phyloP scores from a whole-genome alignment of 2,113 vertebrate species.

The Malurus cyaneus region DNA sequence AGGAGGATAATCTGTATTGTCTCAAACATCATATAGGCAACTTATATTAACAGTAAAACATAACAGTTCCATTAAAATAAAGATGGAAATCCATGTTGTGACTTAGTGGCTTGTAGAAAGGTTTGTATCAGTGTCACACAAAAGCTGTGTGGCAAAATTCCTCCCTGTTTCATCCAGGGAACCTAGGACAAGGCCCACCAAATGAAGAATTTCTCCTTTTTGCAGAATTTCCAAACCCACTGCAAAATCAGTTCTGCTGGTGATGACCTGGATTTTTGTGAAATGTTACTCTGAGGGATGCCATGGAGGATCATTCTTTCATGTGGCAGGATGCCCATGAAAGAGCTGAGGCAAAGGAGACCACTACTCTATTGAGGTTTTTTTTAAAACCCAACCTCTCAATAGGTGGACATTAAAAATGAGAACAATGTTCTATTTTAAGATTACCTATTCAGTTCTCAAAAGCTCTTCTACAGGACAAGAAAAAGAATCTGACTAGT shows the following conservation, averaged over 20 bases:
- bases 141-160: not conserved
- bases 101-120: not conserved
- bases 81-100: not conserved
- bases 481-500: not conserved
- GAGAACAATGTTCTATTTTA: slow-evolving; percentile 18
- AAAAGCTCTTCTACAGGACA: not conserved
- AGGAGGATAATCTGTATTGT: not conserved
- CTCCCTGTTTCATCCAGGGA: not conserved
- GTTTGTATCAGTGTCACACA: not conserved
- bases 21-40: not conserved
- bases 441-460: not conserved
- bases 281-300: not conserved
- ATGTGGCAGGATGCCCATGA: not conserved
- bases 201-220: not conserved
- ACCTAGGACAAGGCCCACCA: not conserved
- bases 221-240: not conserved
- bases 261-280: slow-evolving; percentile 32
- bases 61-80: not conserved
- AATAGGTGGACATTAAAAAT: not conserved
- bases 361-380: not conserved
- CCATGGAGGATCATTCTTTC: not conserved
- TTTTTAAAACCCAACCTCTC: not conserved
- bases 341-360: not conserved
- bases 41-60: not conserved
- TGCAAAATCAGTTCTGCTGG: not conserved